Conservation (phyloP, 2,888 invertebrate genomes). For the Scaptodrosophila latifasciaeformis region DNA sequence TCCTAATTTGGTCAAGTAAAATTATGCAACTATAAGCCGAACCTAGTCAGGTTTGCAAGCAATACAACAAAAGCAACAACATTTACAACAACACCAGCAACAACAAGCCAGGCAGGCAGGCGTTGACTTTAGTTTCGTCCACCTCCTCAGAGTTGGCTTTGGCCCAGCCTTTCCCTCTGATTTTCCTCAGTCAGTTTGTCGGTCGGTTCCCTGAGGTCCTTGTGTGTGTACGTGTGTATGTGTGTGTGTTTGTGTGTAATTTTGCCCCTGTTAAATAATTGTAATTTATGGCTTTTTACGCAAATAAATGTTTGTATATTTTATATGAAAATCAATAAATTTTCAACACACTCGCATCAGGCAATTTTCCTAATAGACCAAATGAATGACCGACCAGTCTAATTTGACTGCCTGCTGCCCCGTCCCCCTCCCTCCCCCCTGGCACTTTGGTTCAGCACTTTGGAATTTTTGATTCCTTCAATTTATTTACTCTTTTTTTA, state of each 20-base stretch:
- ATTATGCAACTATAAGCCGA: no score
- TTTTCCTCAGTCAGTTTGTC: background rate
- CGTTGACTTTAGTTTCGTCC: no score
- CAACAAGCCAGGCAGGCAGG: no score
- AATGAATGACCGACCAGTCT: constrained; percentile 14
- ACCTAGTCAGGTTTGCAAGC: no score
- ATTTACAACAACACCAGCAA: no score
- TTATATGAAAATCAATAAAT: constrained; percentile 65
- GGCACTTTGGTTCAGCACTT: no score
- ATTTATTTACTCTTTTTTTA: background rate
- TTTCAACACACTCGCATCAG: constrained; percentile 27
- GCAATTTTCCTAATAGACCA: constrained; percentile 40
- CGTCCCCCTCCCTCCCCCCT: background rate
- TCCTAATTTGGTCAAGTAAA: no score
- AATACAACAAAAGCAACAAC: no score
- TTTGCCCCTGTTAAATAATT: constrained; percentile 56
- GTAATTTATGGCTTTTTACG: constrained; percentile 67
- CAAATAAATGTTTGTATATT: constrained; percentile 46
- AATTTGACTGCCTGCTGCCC: background rate
- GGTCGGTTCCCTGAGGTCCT: no score
- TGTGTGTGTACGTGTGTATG: constrained; percentile 3
- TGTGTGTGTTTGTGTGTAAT: constrained; percentile 7
- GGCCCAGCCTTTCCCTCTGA: no score
- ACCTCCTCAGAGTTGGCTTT: no score
- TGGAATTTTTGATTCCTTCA: no score